phyloP scores from a whole-genome alignment of 2,797 vertebrate genomes.

The Amphiprion clarkii region DNA sequence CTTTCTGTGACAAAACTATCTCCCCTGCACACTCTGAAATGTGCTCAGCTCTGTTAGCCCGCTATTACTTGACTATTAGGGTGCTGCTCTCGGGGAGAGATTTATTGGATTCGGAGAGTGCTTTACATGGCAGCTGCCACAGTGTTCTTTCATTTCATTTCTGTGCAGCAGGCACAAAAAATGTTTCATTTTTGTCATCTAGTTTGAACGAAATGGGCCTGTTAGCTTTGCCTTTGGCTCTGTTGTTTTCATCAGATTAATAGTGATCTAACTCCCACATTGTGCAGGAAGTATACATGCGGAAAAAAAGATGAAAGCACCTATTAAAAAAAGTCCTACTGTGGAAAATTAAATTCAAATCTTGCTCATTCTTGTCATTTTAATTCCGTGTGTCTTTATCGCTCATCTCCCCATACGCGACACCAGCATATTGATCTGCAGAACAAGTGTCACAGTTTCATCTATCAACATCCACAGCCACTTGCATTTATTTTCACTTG shows the following conservation, averaged over 20 bases:
- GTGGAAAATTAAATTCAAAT: background rate
- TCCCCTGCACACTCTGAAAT: slow-evolving; percentile 58
- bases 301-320: background rate
- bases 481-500: slow-evolving; percentile 25
- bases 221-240: slow-evolving; percentile 3
- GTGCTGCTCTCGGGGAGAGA: slow-evolving; percentile 51
- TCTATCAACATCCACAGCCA: slow-evolving; percentile 43
- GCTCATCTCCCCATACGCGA: slow-evolving; percentile 12
- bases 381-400: slow-evolving; percentile 7
- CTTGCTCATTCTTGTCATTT: background rate
- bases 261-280: background rate
- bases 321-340: background rate
- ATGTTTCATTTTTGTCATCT: slow-evolving; percentile 45
- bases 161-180: slow-evolving; percentile 27
- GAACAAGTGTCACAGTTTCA: slow-evolving; percentile 38
- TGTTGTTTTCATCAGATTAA: slow-evolving; percentile 20
- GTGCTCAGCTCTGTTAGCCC: slow-evolving; percentile 62
- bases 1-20: slow-evolving; percentile 66
- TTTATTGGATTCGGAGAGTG: slow-evolving; percentile 58
- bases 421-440: slow-evolving; percentile 41
- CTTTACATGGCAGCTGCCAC: slow-evolving; percentile 57
- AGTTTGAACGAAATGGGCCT: slow-evolving; percentile 19
- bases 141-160: slow-evolving; percentile 47
- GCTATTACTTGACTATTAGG: slow-evolving; percentile 70
- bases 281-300: background rate